Evolutionary conservation across 92 coral and sea anemone genomes (phyloP).

Genomic region (Bergia sp.): DNA sequence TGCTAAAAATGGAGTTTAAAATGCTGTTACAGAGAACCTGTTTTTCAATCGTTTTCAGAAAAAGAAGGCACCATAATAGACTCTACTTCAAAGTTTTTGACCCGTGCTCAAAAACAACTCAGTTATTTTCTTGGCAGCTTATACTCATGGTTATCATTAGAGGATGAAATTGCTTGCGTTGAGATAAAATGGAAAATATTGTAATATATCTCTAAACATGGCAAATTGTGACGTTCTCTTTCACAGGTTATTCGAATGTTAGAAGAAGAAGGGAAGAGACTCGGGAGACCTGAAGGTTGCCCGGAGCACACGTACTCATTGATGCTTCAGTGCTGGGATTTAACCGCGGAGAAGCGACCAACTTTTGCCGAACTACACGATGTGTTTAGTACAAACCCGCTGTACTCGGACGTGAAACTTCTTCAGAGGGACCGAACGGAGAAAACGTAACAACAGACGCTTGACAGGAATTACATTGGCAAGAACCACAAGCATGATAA

Average conservation of each 20-base stretch:
- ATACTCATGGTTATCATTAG: too few species aligned
- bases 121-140: too few species aligned
- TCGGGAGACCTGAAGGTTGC: conserved; percentile 90
- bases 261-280: conserved; percentile 88
- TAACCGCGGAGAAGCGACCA: conserved; percentile 91
- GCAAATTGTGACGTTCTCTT: background rate
- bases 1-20: too few species aligned
- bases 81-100: too few species aligned
- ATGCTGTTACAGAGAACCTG: too few species aligned
- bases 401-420: conserved; percentile 92
- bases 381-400: conserved; percentile 94
- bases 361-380: conserved; percentile 90
- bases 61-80: too few species aligned
- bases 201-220: background rate
- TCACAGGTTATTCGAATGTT: conserved; percentile 88
- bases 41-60: too few species aligned
- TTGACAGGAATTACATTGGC: background rate
- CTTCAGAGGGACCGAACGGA: conserved; percentile 56
- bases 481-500: background rate
- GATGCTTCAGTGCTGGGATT: conserved; percentile 99
- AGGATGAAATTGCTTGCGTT: too few species aligned
- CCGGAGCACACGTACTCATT: conserved; percentile 95
- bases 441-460: conserved; percentile 10
- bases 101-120: too few species aligned
- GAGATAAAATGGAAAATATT: background rate